Percentiles rank a stretch among this genome's conserved stretches.
These are phyloP conservation scores for Megaceryle maxima DNA, from an alignment of 2,113 vertebrate species.

Conservation along the genomic window DNA sequence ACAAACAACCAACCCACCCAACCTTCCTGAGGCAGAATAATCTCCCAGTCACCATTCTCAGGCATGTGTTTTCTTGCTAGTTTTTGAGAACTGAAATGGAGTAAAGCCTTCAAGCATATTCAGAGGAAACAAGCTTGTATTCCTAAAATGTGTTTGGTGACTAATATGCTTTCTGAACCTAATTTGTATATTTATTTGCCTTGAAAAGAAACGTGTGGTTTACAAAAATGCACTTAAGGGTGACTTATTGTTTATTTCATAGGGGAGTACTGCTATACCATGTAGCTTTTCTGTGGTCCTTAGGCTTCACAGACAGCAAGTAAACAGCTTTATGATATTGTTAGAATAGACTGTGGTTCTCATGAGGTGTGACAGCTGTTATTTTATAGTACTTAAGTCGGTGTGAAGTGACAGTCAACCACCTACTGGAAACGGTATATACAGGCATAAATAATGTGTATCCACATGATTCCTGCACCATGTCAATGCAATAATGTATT, in stretches of 20 bases:
- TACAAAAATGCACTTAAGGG: not conserved
- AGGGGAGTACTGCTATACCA: not conserved
- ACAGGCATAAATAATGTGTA: slow-evolving; percentile 51
- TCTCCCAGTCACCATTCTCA: accelerated
- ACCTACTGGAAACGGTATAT: slow-evolving; percentile 55
- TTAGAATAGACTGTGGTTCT: slow-evolving; percentile 34
- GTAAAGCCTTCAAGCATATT: not conserved
- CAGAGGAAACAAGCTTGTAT: not conserved
- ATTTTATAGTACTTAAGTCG: slow-evolving; percentile 62
- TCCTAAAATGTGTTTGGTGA: not conserved
- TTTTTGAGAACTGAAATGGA: not conserved
- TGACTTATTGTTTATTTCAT: not conserved
- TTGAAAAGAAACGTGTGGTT: not conserved
- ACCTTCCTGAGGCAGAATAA: not conserved
- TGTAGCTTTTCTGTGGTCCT: not conserved
- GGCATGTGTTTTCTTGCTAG: not conserved
- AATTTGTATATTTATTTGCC: not conserved
- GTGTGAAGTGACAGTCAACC: slow-evolving; percentile 40
- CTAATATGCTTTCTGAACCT: not conserved
- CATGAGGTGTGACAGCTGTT: slow-evolving; percentile 63
- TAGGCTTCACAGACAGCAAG: not conserved
- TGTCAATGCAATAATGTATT: not conserved
- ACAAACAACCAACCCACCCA: no score
- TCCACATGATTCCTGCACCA: slow-evolving; percentile 19
- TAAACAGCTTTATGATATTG: slow-evolving; percentile 41